Conservation (phyloP, 2,888 invertebrate species). For the Scaptomyza flava region DNA sequence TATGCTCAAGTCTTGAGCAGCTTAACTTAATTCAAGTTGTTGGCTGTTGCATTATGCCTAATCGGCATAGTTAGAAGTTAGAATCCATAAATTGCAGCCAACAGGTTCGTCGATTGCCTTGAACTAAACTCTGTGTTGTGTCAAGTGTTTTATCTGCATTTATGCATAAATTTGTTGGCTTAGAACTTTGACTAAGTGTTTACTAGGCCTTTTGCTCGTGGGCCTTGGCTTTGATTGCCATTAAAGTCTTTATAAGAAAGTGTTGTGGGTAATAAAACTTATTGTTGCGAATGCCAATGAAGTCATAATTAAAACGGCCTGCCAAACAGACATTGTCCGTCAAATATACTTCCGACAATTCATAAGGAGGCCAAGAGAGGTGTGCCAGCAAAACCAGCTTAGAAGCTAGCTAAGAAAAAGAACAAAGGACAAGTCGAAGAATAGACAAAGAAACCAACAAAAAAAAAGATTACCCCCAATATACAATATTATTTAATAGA, state of each 20-base stretch:
- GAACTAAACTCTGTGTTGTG: constrained; percentile 42
- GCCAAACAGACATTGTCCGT: constrained; percentile 4
- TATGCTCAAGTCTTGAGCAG: constrained; percentile 25
- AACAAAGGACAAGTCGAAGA: constrained; percentile 42
- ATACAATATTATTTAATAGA: constrained; percentile 8
- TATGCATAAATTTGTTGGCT: constrained; percentile 23
- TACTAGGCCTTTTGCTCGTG: neutral
- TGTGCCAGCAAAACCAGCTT: constrained; percentile 56
- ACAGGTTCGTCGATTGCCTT: constrained; percentile 61
- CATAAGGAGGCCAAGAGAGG: constrained; percentile 25
- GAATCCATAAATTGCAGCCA: constrained; percentile 45
- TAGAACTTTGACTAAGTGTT: constrained; percentile 13
- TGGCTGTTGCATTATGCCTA: constrained; percentile 19
- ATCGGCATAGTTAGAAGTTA: constrained; percentile 6
- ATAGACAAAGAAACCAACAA: constrained; percentile 32
- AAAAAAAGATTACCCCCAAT: constrained; percentile 24
- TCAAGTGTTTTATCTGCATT: constrained; percentile 16
- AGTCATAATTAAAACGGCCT: neutral
- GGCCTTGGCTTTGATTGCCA: neutral
- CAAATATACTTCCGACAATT: constrained; percentile 41
- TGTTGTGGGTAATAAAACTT: no score
- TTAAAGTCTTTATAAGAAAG: constrained; percentile 1
- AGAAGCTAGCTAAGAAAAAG: constrained; percentile 30
- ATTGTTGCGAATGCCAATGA: constrained; percentile 2
- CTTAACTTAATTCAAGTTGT: constrained; percentile 30